These are phyloP conservation scores for Orchestia grillus DNA, from an alignment of 1,140 invertebrate genomes.

Conservation along the genomic window DNA sequence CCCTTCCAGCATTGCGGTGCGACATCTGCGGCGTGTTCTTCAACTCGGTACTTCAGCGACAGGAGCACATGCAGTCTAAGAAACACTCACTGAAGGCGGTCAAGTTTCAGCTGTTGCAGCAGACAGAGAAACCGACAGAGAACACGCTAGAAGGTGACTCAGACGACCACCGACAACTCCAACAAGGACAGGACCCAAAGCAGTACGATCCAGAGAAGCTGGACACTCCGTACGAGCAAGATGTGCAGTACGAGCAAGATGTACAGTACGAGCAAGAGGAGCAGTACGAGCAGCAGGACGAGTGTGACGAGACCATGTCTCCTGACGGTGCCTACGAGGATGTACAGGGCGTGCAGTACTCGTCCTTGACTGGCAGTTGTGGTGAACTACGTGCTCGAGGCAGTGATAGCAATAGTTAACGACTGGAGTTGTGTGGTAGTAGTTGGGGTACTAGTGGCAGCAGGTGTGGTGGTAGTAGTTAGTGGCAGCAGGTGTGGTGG, in stretches of 20 bases:
- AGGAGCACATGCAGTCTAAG: conserved; percentile 27
- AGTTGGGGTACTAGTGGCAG: too few relatives aligned
- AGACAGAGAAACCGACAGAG: not conserved
- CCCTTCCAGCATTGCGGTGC: not conserved
- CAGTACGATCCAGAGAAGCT: too few relatives aligned
- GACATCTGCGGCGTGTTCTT: not conserved
- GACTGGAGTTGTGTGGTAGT: too few relatives aligned
- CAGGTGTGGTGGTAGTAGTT: too few relatives aligned
- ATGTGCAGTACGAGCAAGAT: too few relatives aligned
- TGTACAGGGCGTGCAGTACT: not conserved
- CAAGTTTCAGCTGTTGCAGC: not conserved
- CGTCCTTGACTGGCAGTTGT: not conserved
- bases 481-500: too few relatives aligned
- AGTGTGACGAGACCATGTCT: not conserved
- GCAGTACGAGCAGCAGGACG: not conserved
- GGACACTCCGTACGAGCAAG: too few relatives aligned
- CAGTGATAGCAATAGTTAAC: not conserved
- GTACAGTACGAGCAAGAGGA: not conserved
- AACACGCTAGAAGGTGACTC: not conserved
- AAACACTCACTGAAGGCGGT: not conserved
- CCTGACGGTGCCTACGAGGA: not conserved
- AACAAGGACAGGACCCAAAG: not conserved
- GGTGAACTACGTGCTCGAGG: not conserved
- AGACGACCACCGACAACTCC: not conserved
- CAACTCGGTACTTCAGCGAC: not conserved